Evolutionary conservation across 2,113 vertebrate species (phyloP), one percentile per base, ranked within the genome.

Genomic region (Eclectus roratus): DNA sequence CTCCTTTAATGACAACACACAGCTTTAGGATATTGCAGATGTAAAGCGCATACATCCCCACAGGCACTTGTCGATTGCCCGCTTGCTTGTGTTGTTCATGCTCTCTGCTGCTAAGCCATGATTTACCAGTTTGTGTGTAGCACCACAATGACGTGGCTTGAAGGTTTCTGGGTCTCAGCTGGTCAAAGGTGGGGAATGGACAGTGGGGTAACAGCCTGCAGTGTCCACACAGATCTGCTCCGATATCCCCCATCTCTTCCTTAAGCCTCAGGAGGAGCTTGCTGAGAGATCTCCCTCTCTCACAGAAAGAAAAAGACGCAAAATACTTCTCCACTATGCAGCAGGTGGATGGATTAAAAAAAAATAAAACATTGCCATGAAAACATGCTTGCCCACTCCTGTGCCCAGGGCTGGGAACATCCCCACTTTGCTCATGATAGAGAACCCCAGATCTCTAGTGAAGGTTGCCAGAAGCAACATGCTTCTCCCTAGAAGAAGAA

Each of bases 51-150:
- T 17, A 46, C 15, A 4, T 21, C 31, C 72, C 60, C 31, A 52
- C 28, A 70, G 35, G 43, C 19, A 79, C 43, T 64, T 52, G 28
- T 1, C 1, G 3, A 11, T 21, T 31, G 29, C 23, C 63, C 2
- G 0, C 44, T 27, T 53, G 53, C 60, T 29, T 15, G 23, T 3
- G 12, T 3, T 41, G n/a, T 20, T 47, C 4, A 2, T 18, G 28
- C 24, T 85, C 53, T 25, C 71, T 73, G 80, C 74, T 56, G 44
- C 39, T 29, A 24, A 64, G 41, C 41, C 37, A 18, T 2, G 14
- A 44, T 24, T 55, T 55, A 17, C 0, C 25, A 79, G 33, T 29
- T 19, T 43, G 50, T 25, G 41, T 4, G 14, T 7, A 69, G 46
- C 23, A 17, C 20, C 53, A 69, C 44, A 8, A 3, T 14, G 52